A percentile compares a stretch with the other conserved stretches of the same genome.
These are phyloP conservation scores for Nesoenas mayeri DNA, from an alignment of 2,113 vertebrate species.

Conservation along the genomic window DNA sequence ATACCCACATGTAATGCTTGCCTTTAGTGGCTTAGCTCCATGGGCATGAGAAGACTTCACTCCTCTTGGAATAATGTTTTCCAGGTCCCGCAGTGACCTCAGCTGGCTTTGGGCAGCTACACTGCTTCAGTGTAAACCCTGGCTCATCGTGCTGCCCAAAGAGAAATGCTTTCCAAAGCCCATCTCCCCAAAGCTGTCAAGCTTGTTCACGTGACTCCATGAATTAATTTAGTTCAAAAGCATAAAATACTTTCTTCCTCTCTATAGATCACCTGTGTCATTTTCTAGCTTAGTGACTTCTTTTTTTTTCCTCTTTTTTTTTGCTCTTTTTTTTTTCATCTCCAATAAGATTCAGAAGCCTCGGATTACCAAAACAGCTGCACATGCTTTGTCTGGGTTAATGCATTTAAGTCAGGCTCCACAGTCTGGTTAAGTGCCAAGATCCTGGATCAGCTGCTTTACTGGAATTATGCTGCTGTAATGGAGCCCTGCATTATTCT, in stretches of 20 bases:
- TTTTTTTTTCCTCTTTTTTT: neutral
- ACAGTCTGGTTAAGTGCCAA: neutral
- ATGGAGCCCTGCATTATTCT: constrained; percentile 33
- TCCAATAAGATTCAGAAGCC: constrained; percentile 26
- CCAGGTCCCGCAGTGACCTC: neutral
- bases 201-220: neutral
- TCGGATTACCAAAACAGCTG: constrained; percentile 57
- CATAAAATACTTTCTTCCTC: neutral
- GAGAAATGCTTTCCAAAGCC: neutral
- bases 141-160: neutral
- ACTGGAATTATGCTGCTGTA: neutral
- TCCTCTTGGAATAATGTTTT: neutral
- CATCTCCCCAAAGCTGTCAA: neutral
- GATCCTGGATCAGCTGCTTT: constrained; percentile 41
- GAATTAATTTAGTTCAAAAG: neutral
- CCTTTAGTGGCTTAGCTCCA: neutral
- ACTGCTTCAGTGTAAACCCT: neutral
- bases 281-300: neutral
- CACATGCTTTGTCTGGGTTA: neutral
- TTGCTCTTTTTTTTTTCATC: neutral
- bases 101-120: neutral
- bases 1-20: accelerated
- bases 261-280: neutral
- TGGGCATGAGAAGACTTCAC: neutral
- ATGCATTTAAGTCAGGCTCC: neutral